These are phyloP conservation scores for Arrhamphus sclerolepis DNA, from an alignment of 2,797 vertebrate genomes.

Conservation along the genomic window DNA sequence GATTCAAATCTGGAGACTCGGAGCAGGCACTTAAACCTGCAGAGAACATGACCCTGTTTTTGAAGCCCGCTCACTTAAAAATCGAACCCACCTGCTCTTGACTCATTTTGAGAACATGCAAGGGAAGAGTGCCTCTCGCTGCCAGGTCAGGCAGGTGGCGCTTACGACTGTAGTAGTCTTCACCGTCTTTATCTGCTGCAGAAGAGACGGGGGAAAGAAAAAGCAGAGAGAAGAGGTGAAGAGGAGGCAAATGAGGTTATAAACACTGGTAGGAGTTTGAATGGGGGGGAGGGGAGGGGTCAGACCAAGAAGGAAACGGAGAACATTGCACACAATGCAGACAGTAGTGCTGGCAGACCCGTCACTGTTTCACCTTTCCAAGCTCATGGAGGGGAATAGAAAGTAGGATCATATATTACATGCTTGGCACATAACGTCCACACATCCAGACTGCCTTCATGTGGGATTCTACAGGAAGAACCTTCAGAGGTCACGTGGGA, in stretches of 20 bases:
- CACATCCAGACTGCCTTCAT: slow-evolving; percentile 60
- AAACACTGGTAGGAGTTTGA: slow-evolving; percentile 29
- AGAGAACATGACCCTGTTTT: slow-evolving; percentile 18
- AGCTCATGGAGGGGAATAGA: slow-evolving; percentile 59
- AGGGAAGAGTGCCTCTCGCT: slow-evolving; percentile 92
- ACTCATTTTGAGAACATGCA: slow-evolving; percentile 94
- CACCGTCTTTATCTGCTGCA: slow-evolving; percentile 95
- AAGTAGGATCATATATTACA: slow-evolving; percentile 60
- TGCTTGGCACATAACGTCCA: slow-evolving; percentile 66
- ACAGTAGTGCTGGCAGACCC: slow-evolving; percentile 34
- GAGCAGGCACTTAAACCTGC: slow-evolving; percentile 11
- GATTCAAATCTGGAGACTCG: slow-evolving; percentile 22
- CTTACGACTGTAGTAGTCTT: slow-evolving; percentile 95
- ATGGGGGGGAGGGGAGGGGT: slow-evolving; percentile 26
- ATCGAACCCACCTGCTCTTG: slow-evolving; percentile 81
- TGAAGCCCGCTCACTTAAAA: slow-evolving; percentile 29
- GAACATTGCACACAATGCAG: slow-evolving; percentile 50
- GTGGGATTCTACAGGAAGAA: slow-evolving; percentile 61
- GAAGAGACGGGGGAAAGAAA: slow-evolving; percentile 32
- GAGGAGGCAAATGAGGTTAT: slow-evolving; percentile 21
- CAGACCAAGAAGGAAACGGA: slow-evolving; percentile 35
- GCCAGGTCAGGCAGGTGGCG: slow-evolving; percentile 95
- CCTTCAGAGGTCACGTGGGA: slow-evolving; percentile 67
- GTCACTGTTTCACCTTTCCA: slow-evolving; percentile 56
- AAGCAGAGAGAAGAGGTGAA: slow-evolving; percentile 29